Conservation (phyloP, 2,113 vertebrate genomes). For the Ranitomeya imitator region DNA sequence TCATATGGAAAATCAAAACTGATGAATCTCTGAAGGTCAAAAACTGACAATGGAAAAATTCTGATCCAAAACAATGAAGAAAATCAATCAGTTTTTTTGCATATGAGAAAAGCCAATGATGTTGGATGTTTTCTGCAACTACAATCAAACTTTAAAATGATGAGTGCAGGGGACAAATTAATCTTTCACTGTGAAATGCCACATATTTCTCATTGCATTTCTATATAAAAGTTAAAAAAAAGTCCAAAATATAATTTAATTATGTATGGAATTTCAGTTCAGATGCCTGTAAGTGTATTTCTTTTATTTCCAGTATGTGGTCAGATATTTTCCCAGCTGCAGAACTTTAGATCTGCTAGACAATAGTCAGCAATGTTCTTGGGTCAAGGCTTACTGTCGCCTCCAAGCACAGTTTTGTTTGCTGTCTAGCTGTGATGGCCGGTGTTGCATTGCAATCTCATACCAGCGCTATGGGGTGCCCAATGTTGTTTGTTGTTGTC, state of each 20-base stretch:
- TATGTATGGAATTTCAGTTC: not conserved
- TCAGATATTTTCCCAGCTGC: slow-evolving; percentile 2
- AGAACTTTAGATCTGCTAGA: not conserved
- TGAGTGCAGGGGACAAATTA: no score
- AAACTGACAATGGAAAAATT: no score
- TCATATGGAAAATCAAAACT: no score
- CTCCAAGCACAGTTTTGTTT: not conserved
- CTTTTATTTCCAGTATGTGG: not conserved
- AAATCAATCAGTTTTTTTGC: no score
- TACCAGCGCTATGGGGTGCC: not conserved
- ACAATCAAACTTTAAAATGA: no score
- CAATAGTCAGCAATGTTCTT: not conserved
- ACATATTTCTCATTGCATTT: no score
- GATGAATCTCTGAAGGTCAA: no score
- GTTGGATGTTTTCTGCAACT: no score
- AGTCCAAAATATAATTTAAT: not conserved
- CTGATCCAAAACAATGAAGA: no score
- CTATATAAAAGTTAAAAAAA: no score
- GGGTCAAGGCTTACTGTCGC: not conserved
- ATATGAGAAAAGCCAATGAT: no score
- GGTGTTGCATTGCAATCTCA: not conserved
- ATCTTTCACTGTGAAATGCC: no score
- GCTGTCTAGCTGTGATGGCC: not conserved
- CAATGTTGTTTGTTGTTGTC: not conserved
- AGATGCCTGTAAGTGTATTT: not conserved